Conservation (phyloP, 2,888 invertebrate genomes). For the Ferdinandea cuprea region DNA sequence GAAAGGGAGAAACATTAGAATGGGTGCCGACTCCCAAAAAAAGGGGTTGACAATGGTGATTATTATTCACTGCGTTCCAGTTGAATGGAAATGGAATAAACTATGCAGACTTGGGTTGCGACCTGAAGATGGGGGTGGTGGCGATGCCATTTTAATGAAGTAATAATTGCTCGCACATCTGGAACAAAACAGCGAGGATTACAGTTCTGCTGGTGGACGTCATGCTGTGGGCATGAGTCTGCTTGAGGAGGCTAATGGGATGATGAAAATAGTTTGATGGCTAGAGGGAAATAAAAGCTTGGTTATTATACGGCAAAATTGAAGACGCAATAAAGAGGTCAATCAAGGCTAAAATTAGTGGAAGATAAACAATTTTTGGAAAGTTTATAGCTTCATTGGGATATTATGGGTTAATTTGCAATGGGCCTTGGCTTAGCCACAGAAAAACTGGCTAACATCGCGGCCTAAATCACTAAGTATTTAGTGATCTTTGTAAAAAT, state of each 20-base stretch:
- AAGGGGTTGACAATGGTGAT: conserved; percentile 51
- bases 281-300: too few species aligned
- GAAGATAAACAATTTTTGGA: too few species aligned
- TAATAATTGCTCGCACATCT: conserved; percentile 71
- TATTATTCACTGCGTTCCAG: conserved; percentile 58
- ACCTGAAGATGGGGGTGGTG: conserved; percentile 10
- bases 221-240: neutral
- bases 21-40: neutral
- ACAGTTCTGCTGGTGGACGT: conserved; percentile 5
- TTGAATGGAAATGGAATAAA: conserved; percentile 64
- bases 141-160: conserved; percentile 59
- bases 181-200: conserved; percentile 44
- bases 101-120: conserved; percentile 5
- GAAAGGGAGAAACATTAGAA: conserved; percentile 5
- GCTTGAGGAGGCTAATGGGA: neutral
- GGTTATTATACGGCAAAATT: too few species aligned
- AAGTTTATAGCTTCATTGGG: too few species aligned
- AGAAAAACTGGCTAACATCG: too few species aligned
- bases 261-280: neutral
- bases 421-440: too few species aligned
- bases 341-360: too few species aligned
- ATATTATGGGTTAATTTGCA: too few species aligned
- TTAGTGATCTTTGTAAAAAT: too few species aligned
- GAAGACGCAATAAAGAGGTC: too few species aligned
- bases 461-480: too few species aligned